phyloP scores from a whole-genome alignment of 1,140 invertebrate species.

The Apis laboriosa region DNA sequence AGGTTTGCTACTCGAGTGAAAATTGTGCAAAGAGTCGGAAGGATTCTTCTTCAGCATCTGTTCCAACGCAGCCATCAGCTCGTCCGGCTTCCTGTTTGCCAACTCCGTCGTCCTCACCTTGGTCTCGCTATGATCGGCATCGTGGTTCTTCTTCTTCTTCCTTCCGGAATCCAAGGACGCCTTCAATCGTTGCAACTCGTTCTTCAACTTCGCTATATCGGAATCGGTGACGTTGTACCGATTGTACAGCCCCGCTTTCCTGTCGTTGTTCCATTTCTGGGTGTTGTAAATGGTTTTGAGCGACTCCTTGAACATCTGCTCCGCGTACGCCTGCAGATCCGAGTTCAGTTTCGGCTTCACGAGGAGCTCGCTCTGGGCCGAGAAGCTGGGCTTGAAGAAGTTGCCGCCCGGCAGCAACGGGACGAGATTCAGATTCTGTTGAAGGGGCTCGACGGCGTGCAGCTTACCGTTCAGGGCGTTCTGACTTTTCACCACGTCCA shows the following conservation, averaged over 20 bases:
- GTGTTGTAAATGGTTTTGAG: slow-evolving; percentile 78
- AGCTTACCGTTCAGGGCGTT: slow-evolving; percentile 72
- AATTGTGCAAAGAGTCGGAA: slow-evolving; percentile 53
- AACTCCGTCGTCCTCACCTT: slow-evolving; percentile 68
- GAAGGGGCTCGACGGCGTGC: slow-evolving; percentile 54
- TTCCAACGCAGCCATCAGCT: slow-evolving; percentile 69
- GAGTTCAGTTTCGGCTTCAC: slow-evolving; percentile 72
- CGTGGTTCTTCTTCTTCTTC: slow-evolving; percentile 65
- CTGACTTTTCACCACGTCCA: slow-evolving; percentile 75
- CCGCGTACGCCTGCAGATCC: slow-evolving; percentile 76
- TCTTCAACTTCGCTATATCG: slow-evolving; percentile 69
- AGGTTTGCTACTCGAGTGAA: slow-evolving; percentile 49
- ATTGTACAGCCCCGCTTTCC: slow-evolving; percentile 47
- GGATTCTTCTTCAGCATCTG: slow-evolving; percentile 68
- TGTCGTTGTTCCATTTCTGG: slow-evolving; percentile 79
- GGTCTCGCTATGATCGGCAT: slow-evolving; percentile 75
- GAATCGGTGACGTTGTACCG: slow-evolving; percentile 65
- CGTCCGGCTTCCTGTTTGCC: slow-evolving; percentile 64
- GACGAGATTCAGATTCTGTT: slow-evolving; percentile 72
- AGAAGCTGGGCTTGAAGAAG: slow-evolving; percentile 71
- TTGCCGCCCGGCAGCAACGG: slow-evolving; percentile 74
- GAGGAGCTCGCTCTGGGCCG: slow-evolving; percentile 62
- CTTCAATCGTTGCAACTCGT: slow-evolving; percentile 72
- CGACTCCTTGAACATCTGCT: slow-evolving; percentile 80
- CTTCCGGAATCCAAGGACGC: slow-evolving; percentile 62